These are phyloP conservation scores for Amphipoea lucens DNA, from an alignment of 2,888 invertebrate species.

Conservation along the genomic window DNA sequence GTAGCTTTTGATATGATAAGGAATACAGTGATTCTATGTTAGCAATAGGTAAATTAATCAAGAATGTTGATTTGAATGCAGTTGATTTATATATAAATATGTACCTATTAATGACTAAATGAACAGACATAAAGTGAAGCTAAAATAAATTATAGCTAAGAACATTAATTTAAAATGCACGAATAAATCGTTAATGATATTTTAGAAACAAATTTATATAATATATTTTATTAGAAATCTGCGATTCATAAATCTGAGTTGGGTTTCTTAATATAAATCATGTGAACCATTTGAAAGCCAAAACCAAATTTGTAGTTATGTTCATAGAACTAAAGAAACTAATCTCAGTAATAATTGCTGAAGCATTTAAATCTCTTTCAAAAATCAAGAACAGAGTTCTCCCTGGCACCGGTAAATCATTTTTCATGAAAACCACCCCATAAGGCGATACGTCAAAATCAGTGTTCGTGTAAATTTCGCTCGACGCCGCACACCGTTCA, in stretches of 20 bases:
- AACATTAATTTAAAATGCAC: neutral
- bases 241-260: neutral
- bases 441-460: conserved; percentile 87
- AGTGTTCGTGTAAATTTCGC: conserved; percentile 85
- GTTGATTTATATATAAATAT: conserved; percentile 8
- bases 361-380: conserved; percentile 68
- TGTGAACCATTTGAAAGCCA: neutral
- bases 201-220: neutral
- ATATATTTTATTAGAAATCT: neutral
- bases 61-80: neutral
- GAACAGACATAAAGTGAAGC: neutral
- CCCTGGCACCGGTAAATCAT: conserved; percentile 75
- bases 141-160: conserved; percentile 1
- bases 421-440: conserved; percentile 79
- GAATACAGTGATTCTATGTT: neutral
- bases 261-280: neutral
- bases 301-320: conserved; percentile 3
- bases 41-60: neutral
- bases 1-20: neutral
- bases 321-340: conserved; percentile 11
- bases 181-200: neutral
- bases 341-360: conserved; percentile 48
- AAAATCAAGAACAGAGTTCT: conserved; percentile 72
- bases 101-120: neutral
- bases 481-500: conserved; percentile 75